These are phyloP conservation scores for Pygoscelis adeliae DNA, from an alignment of 2,113 vertebrate species.

Conservation along the genomic window DNA sequence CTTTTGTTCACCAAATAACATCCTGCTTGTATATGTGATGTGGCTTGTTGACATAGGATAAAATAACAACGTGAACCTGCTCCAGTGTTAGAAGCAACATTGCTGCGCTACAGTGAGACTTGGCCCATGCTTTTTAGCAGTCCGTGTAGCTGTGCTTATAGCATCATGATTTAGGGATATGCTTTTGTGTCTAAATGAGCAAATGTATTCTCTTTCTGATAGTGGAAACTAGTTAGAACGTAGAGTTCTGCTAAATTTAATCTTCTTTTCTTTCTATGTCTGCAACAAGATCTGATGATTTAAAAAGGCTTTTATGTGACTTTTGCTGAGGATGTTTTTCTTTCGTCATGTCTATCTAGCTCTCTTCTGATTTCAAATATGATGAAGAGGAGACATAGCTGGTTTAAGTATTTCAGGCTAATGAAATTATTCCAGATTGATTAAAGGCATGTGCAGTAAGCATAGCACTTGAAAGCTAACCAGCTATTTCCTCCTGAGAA, in stretches of 20 bases:
- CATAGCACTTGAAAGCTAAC: background rate
- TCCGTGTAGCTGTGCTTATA: background rate
- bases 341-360: background rate
- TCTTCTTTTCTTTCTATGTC: background rate
- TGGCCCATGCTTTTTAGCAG: background rate
- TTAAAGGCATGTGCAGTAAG: background rate
- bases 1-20: background rate
- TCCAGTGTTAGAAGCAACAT: background rate
- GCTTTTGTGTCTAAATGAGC: background rate
- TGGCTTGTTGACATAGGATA: background rate
- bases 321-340: background rate
- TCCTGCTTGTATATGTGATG: background rate
- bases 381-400: background rate
- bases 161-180: background rate
- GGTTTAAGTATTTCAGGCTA: background rate
- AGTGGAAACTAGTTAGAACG: background rate
- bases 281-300: background rate
- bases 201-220: background rate
- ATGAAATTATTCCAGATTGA: background rate
- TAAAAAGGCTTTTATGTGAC: background rate
- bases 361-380: background rate
- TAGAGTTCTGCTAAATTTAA: background rate
- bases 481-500: background rate
- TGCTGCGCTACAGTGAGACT: background rate
- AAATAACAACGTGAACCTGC: background rate